Conservation (phyloP, 2,797 vertebrate genomes). For the Discoglossus pictus region DNA sequence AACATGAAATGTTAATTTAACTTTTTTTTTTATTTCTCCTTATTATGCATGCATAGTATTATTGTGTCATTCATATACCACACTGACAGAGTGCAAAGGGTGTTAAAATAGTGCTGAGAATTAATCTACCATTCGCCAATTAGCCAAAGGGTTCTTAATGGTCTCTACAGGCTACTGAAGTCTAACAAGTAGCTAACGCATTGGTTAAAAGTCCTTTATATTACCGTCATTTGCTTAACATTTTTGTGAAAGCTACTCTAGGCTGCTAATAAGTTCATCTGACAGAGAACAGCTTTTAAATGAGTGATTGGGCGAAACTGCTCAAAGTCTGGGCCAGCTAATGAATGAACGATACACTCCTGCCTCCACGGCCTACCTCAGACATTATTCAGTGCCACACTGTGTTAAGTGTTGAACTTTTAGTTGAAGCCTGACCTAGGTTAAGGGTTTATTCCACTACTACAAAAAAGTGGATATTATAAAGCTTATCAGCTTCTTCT, state of each 20-base stretch:
- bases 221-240: constrained; percentile 75
- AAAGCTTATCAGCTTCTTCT: too few species aligned
- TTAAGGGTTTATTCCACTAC: too few species aligned
- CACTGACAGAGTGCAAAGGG: constrained; percentile 73
- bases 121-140: constrained; percentile 79
- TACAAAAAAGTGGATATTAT: too few species aligned
- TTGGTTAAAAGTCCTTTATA: constrained; percentile 69
- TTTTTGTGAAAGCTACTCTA: constrained; percentile 63
- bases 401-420: not conserved
- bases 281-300: constrained; percentile 56
- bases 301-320: constrained; percentile 50
- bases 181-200: constrained; percentile 73
- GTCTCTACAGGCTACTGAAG: constrained; percentile 79
- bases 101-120: constrained; percentile 76
- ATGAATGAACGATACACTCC: constrained; percentile 5
- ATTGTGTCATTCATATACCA: constrained; percentile 78
- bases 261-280: constrained; percentile 62
- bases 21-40: constrained; percentile 73
- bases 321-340: constrained; percentile 6
- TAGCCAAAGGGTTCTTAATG: constrained; percentile 78
- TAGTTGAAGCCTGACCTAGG: not conserved
- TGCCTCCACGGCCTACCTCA: not conserved
- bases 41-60: constrained; percentile 81
- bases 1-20: constrained; percentile 80
- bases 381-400: not conserved